Percentiles rank a stretch among this genome's conserved stretches.
Evolutionary conservation across 2,797 vertebrate genomes (phyloP).

Genomic region (Tenualosa thibaudeaui): DNA sequence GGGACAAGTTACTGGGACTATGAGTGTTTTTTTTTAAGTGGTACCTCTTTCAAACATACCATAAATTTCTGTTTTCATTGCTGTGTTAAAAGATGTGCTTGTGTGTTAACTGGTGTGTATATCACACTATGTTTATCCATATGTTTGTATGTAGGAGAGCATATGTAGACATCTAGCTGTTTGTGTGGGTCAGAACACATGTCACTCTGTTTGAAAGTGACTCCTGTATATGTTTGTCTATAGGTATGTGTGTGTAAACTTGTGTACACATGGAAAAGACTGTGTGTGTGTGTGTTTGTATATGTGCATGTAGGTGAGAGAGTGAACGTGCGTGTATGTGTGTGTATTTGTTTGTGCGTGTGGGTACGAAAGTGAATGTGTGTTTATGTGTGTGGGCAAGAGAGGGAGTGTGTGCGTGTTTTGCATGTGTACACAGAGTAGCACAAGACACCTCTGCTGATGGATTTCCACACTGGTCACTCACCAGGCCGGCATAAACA

Average conservation of each 20-base stretch:
- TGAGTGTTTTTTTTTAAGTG: background rate
- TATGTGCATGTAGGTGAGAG: background rate
- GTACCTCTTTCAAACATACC: background rate
- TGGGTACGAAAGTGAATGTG: background rate
- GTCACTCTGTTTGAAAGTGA: background rate
- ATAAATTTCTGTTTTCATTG: conserved; percentile 11
- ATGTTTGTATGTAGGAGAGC: background rate
- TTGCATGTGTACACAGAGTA: conserved; percentile 34
- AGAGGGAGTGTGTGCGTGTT: conserved; percentile 37
- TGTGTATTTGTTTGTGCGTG: background rate
- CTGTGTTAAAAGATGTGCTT: background rate
- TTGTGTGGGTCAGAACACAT: background rate
- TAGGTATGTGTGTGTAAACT: background rate
- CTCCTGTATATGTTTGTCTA: background rate
- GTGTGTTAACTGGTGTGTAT: background rate
- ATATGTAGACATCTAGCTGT: background rate
- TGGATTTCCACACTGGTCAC: conserved; percentile 66
- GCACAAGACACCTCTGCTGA: conserved; percentile 50
- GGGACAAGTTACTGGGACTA: background rate
- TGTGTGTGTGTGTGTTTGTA: background rate
- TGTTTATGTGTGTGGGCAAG: background rate
- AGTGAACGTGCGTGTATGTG: background rate
- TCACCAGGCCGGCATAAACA: conserved; percentile 63
- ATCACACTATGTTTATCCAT: background rate
- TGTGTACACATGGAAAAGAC: background rate